These are phyloP conservation scores for Bilobella aurantiaca DNA, from an alignment of 1,140 invertebrate species.

Conservation along the genomic window DNA sequence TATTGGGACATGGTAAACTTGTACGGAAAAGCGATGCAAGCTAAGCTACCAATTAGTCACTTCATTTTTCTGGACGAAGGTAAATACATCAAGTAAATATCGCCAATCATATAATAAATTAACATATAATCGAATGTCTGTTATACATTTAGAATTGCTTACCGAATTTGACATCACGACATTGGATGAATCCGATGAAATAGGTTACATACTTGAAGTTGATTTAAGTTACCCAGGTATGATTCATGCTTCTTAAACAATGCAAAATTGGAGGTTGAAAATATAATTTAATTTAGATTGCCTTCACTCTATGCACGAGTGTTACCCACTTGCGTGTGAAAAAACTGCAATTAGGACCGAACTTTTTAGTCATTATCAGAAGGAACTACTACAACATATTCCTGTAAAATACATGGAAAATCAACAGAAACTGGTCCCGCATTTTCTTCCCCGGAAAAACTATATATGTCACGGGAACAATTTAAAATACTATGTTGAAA, in stretches of 20 bases:
- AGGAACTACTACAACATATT: background rate
- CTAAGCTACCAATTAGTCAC: conserved; percentile 22
- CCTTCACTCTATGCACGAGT: conserved; percentile 34
- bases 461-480: conserved; percentile 46
- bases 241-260: conserved; percentile 46
- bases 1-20: conserved; percentile 35
- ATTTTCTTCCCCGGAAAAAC: conserved; percentile 37
- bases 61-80: conserved; percentile 30
- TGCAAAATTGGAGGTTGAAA: conserved; percentile 44
- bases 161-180: conserved; percentile 16
- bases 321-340: conserved; percentile 33
- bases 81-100: background rate
- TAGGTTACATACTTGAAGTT: conserved; percentile 36
- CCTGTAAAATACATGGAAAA: conserved; percentile 3
- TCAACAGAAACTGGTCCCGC: conserved; percentile 30
- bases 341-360: background rate
- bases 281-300: background rate
- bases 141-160: background rate
- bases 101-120: background rate
- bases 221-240: conserved; percentile 36
- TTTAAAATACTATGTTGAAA: conserved; percentile 43
- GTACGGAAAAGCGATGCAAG: conserved; percentile 35
- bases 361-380: conserved; percentile 12
- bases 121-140: background rate
- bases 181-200: conserved; percentile 23